A percentile compares a stretch with the other conserved stretches of the same genome.
Evolutionary conservation across 2,797 vertebrate species (phyloP).

Genomic region (Cephalopachus bancanus): DNA sequence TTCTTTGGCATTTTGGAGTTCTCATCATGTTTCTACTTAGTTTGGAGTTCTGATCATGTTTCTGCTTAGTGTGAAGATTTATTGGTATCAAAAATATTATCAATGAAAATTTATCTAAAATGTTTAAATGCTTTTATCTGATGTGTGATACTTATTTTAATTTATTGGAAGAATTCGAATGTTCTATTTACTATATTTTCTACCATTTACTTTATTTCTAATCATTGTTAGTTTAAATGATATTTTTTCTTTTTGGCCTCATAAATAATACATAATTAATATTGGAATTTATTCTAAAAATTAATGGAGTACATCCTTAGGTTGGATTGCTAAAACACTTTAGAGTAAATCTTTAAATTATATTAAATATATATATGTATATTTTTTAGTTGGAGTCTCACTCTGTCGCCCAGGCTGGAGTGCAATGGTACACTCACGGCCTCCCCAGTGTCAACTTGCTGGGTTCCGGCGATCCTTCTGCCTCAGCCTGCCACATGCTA

Average conservation of each 20-base stretch:
- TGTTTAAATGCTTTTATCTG: background rate
- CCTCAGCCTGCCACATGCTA: too few species aligned
- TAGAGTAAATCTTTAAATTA: background rate
- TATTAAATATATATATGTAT: background rate
- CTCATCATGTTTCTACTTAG: background rate
- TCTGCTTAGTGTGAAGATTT: constrained; percentile 23
- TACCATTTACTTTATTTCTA: background rate
- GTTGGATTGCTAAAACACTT: background rate
- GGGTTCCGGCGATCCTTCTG: too few species aligned
- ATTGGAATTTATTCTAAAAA: background rate
- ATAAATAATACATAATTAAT: background rate
- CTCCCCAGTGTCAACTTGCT: too few species aligned
- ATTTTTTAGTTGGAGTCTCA: too few species aligned
- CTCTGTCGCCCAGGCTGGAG: too few species aligned
- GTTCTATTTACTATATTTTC: background rate
- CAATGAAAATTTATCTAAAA: background rate
- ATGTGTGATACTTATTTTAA: background rate
- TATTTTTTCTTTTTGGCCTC: background rate
- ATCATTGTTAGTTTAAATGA: background rate
- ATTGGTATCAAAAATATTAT: background rate
- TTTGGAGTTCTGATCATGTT: background rate
- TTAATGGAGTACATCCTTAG: background rate
- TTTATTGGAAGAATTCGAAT: background rate
- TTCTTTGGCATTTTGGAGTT: background rate
- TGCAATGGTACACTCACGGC: too few species aligned